Conservation (phyloP, 2,888 invertebrate genomes). For the Serrognathus titanus region DNA sequence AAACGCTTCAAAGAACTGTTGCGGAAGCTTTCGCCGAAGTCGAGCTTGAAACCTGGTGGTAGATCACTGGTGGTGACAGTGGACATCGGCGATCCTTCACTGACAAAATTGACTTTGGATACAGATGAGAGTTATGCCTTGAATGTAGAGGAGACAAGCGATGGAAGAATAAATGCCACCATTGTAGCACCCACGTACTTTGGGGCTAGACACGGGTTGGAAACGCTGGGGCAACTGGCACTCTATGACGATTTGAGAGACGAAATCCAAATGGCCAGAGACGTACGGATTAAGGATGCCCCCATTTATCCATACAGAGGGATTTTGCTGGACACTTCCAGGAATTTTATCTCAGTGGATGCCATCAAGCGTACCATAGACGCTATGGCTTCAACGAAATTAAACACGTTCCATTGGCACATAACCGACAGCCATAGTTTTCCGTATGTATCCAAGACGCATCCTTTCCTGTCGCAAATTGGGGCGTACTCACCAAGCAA, state of each 20-base stretch:
- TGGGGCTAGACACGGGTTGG: constrained; percentile 64
- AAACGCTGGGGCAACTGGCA: constrained; percentile 65
- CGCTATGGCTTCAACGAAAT: constrained; percentile 83
- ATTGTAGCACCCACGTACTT: constrained; percentile 60
- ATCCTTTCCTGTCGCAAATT: constrained; percentile 65
- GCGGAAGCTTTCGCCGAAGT: not conserved
- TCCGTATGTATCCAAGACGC: constrained; percentile 74
- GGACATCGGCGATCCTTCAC: constrained; percentile 13
- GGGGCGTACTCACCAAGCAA: constrained; percentile 77
- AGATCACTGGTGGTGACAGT: constrained; percentile 6
- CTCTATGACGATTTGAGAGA: constrained; percentile 62
- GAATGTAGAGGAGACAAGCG: constrained; percentile 44
- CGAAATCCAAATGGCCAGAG: constrained; percentile 59
- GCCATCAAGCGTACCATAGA: constrained; percentile 76
- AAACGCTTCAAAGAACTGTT: not conserved
- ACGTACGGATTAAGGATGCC: constrained; percentile 65
- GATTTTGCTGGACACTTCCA: constrained; percentile 80
- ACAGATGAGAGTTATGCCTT: constrained; percentile 60
- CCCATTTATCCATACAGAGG: constrained; percentile 89
- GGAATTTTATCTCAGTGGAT: constrained; percentile 77
- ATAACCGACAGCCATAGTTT: constrained; percentile 92
- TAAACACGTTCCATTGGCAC: constrained; percentile 95
- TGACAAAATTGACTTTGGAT: constrained; percentile 48
- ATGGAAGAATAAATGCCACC: constrained; percentile 53
- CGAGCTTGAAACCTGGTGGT: constrained; percentile 3